These are phyloP conservation scores for Oegoconia quadripuncta DNA, from an alignment of 2,888 invertebrate species.

Conservation along the genomic window DNA sequence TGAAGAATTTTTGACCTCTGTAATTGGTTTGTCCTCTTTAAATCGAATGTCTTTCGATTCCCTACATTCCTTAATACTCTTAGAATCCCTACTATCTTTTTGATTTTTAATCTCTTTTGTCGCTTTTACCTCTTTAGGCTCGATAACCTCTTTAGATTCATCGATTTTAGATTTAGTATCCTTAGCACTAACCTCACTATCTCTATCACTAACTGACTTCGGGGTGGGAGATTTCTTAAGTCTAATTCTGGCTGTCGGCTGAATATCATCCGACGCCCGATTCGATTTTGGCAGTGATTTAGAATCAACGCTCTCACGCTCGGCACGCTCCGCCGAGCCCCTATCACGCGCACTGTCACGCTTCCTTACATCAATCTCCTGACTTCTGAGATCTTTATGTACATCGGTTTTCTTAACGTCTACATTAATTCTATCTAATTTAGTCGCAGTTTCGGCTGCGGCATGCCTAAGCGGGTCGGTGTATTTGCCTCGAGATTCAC, in stretches of 20 bases:
- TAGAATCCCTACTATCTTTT: constrained; percentile 12
- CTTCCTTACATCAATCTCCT: constrained; percentile 27
- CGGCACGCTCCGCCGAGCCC: constrained; percentile 31
- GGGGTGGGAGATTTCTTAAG: constrained; percentile 63
- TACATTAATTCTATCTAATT: constrained; percentile 29
- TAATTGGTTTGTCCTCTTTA: constrained; percentile 1
- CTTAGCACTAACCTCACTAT: constrained; percentile 49
- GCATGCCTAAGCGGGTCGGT: constrained; percentile 6
- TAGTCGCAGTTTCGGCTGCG: constrained; percentile 1
- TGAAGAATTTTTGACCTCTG: constrained; percentile 1
- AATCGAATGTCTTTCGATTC: constrained; percentile 10
- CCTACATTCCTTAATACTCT: constrained; percentile 17
- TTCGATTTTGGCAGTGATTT: constrained; percentile 55
- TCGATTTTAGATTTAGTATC: constrained; percentile 20
- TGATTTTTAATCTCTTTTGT: constrained; percentile 14
- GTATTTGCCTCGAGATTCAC: not conserved
- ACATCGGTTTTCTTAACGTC: constrained; percentile 26
- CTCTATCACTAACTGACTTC: constrained; percentile 47
- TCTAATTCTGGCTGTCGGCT: constrained; percentile 48
- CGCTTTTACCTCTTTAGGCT: constrained; percentile 10
- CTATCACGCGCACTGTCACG: constrained; percentile 32
- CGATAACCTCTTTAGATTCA: constrained; percentile 14
- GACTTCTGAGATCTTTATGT: constrained; percentile 34
- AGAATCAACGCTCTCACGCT: constrained; percentile 33
- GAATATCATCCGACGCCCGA: constrained; percentile 53